Percentiles rank a stretch among this genome's conserved stretches.
phyloP scores from a whole-genome alignment of 2,797 vertebrate species.

The Nannoperca australis region DNA sequence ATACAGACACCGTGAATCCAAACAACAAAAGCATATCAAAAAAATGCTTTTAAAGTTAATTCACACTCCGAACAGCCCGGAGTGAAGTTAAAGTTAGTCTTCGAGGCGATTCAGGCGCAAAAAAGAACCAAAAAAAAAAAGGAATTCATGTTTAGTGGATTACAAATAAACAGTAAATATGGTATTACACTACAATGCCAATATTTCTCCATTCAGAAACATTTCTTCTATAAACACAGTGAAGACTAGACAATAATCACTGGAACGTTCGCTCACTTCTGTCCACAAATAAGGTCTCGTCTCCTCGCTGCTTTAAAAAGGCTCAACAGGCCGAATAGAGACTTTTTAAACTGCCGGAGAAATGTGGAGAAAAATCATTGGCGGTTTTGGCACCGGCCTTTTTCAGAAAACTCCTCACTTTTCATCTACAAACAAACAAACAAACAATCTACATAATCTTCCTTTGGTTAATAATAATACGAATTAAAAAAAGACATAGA shows the following conservation, averaged over 20 bases:
- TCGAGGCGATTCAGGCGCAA: constrained; percentile 46
- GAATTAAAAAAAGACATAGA: constrained; percentile 27
- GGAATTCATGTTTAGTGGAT: constrained; percentile 49
- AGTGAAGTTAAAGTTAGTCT: constrained; percentile 40
- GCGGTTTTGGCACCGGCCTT: constrained; percentile 72
- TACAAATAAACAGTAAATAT: constrained; percentile 55
- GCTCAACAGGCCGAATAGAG: constrained; percentile 32
- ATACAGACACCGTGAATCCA: constrained; percentile 46
- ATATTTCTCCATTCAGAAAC: constrained; percentile 63
- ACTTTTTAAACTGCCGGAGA: constrained; percentile 56
- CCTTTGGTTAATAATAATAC: constrained; percentile 76
- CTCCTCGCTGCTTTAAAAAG: constrained; percentile 37
- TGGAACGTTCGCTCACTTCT: constrained; percentile 42
- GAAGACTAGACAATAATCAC: constrained; percentile 40
- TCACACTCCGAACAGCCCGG: constrained; percentile 45
- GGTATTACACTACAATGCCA: constrained; percentile 45
- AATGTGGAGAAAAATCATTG: constrained; percentile 52
- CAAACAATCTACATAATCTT: constrained; percentile 61
- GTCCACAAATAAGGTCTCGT: constrained; percentile 48
- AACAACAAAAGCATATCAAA: constrained; percentile 38
- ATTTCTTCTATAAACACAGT: constrained; percentile 45
- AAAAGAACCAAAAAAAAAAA: constrained; percentile 9
- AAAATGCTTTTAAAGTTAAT: constrained; percentile 9
- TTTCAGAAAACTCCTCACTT: constrained; percentile 45
- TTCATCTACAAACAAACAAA: constrained; percentile 51